Conservation (phyloP, 2,113 vertebrate species). For the Ochotona curzoniae region DNA sequence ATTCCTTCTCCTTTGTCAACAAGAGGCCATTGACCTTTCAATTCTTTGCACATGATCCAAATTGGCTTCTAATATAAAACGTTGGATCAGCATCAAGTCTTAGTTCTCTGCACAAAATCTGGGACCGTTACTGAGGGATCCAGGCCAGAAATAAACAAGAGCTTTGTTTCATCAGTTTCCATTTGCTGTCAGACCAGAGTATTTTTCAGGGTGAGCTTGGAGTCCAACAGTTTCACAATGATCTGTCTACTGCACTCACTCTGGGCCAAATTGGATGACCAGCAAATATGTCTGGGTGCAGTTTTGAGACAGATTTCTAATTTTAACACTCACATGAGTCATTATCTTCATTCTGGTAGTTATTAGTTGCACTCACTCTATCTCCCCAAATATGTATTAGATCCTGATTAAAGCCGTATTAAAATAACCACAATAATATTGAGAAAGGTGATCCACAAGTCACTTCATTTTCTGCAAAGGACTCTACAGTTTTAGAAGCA, state of each 20-base stretch:
- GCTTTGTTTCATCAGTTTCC: slow-evolving; percentile 21
- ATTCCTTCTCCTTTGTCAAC: too few species aligned
- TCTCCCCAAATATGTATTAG: neutral
- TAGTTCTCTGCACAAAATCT: neutral
- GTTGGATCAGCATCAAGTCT: slow-evolving; percentile 25
- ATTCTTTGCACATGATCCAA: neutral
- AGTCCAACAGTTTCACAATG: neutral
- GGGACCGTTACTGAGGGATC: neutral
- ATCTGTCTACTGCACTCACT: neutral
- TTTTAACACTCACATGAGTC: neutral
- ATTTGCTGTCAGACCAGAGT: neutral
- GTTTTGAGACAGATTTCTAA: neutral
- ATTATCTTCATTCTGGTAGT: neutral
- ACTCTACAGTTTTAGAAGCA: neutral
- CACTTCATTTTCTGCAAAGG: neutral
- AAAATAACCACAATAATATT: neutral
- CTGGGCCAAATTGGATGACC: neutral
- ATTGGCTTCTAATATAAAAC: neutral
- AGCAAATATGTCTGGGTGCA: neutral
- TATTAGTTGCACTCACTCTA: neutral
- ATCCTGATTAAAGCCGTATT: neutral
- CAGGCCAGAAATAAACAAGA: neutral
- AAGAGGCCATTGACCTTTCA: neutral
- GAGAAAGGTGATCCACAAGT: neutral
- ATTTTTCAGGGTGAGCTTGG: neutral